Percentiles rank a stretch among this genome's conserved stretches.
These are phyloP conservation scores for Idaea aversata DNA, from an alignment of 2,888 invertebrate genomes.

Conservation along the genomic window DNA sequence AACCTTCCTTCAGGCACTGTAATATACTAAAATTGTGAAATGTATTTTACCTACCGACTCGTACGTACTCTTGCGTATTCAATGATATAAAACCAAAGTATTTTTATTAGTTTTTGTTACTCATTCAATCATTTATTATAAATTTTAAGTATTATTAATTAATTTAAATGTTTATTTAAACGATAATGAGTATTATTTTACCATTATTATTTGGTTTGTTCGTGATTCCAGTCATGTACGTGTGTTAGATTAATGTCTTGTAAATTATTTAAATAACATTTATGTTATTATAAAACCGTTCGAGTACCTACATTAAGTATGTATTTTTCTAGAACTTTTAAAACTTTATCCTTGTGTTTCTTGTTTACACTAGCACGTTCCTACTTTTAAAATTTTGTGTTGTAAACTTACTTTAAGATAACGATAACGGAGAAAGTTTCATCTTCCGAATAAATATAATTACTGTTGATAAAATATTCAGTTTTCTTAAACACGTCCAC, in stretches of 20 bases:
- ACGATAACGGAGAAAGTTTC: conserved; percentile 55
- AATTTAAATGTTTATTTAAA: conserved; percentile 49
- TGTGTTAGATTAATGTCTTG: conserved; percentile 22
- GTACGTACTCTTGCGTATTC: conserved; percentile 33
- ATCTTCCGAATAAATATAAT: conserved; percentile 76
- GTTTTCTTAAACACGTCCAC: conserved; percentile 19
- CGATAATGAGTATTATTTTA: conserved; percentile 63
- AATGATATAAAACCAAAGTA: conserved; percentile 71
- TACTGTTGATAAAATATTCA: conserved; percentile 60
- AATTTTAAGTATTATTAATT: conserved; percentile 48
- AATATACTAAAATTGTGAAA: conserved; percentile 18
- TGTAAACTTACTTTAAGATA: conserved; percentile 59
- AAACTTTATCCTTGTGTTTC: conserved; percentile 32
- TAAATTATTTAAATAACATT: conserved; percentile 23
- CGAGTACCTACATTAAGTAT: conserved; percentile 16
- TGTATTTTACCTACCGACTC: conserved; percentile 17
- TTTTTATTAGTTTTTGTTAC: conserved; percentile 53
- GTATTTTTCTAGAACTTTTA: conserved; percentile 35
- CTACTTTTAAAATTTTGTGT: conserved; percentile 57
- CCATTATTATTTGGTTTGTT: conserved; percentile 45
- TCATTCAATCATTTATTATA: conserved; percentile 45
- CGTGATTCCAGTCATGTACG: conserved; percentile 34
- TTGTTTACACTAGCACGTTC: conserved; percentile 50
- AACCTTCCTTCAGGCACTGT: conserved; percentile 16
- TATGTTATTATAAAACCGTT: conserved; percentile 21